A percentile compares a stretch with the other conserved stretches of the same genome.
phyloP scores from a whole-genome alignment of 2,797 vertebrate species.

The Tragelaphus oryx region DNA sequence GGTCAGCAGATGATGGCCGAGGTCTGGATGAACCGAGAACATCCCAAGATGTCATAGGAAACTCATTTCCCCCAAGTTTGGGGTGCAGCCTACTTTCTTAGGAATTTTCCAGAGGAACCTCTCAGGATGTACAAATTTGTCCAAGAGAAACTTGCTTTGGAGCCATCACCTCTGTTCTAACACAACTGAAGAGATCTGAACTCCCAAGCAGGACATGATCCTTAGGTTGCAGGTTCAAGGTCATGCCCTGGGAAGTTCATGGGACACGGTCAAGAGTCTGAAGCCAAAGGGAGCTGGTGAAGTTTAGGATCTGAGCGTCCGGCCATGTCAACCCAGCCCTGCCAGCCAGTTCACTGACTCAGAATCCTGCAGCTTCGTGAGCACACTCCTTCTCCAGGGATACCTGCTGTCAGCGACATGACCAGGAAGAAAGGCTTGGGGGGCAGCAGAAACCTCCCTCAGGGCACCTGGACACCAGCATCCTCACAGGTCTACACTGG shows the following conservation, averaged over 20 bases:
- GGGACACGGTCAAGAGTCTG: background rate
- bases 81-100: background rate
- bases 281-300: background rate
- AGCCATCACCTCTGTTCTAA: background rate
- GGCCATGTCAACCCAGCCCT: background rate
- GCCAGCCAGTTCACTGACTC: background rate
- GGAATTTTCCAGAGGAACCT: background rate
- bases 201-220: background rate
- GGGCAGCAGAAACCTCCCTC: background rate
- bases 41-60: accelerated
- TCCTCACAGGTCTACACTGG: accelerated
- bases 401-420: background rate
- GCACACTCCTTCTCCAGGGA: background rate
- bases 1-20: too few relatives aligned
- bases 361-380: too few relatives aligned
- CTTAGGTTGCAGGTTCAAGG: background rate
- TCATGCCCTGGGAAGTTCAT: too few relatives aligned
- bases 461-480: too few relatives aligned
- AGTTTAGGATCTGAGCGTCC: background rate
- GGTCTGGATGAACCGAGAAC: background rate
- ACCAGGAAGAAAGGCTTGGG: background rate
- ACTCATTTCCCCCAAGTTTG: background rate
- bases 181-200: background rate
- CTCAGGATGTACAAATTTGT: background rate
- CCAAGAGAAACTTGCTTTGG: background rate